Base-by-base conservation (phyloP, 2,113 vertebrate genomes). In the Tyto alba region DNA sequence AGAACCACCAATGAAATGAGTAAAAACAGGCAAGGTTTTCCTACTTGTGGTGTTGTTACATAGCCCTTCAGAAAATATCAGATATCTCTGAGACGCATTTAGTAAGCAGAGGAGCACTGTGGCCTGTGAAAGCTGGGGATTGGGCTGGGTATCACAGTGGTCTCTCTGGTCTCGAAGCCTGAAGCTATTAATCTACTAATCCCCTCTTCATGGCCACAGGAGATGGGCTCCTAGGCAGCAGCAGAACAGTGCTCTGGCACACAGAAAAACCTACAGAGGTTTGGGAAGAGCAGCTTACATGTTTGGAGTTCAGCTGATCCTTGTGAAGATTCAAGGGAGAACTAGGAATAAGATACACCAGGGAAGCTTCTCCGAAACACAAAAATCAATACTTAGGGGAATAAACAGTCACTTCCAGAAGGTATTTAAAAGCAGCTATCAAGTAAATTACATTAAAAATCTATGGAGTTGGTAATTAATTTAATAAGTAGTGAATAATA, bases 81-180 rank as follows among this genome's bases (percentile, higher is more conserved):
- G 20, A 0, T 55, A 53, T 29, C 10, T 56, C 29, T 63, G 41
- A 53, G 47, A 79, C 0, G 3, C 11, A 40, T 47, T 90, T 15
- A 71, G 77, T 13, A 80, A 57, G 40, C 11, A 16, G 76, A 83
- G 34, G 18, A 34, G n/a, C 13, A 55, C 47, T 66, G 45, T 10
- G 36, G 48, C 40, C 36, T 57, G 27, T 4, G 10, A 53, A 80
- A 69, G 68, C 16, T 12, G 2, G 60, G 16, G 30, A 80, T 50
- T 32, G 29, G 55, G 55, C 40, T 74, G 76, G 22, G 40, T 0
- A 0, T 34, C 78, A 45, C 0, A 0, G 27, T 30, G 40, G 25
- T 43, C 19, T 52, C 60, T 71, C 5, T 38, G 48, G 34, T 63
- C 68, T 71, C 15, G 15, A 59, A 89, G 36, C 12, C 45, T 74